These are phyloP conservation scores for Vesta saturnalis DNA, from an alignment of 2,888 invertebrate species.

Conservation along the genomic window DNA sequence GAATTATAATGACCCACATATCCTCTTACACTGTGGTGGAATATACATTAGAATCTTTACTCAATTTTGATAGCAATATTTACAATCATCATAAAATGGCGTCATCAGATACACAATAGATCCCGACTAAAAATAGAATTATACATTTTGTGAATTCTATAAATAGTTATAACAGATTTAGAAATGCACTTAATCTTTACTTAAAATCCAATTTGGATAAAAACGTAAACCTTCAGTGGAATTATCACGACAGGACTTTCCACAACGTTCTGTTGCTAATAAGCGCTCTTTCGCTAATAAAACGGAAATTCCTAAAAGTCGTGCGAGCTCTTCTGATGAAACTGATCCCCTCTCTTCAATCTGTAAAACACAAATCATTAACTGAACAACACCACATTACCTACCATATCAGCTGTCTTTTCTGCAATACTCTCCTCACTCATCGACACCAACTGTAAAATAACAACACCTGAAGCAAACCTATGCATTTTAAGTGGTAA, in stretches of 20 bases:
- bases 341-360: conserved; percentile 75
- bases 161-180: neutral
- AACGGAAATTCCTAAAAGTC: conserved; percentile 83
- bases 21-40: no score
- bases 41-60: no score
- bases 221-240: conserved; percentile 94
- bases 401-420: conserved; percentile 72
- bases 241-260: conserved; percentile 93
- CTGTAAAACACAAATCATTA: no score
- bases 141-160: neutral
- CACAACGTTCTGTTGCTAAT: conserved; percentile 85
- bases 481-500: conserved; percentile 81
- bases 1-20: no score
- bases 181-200: conserved; percentile 21
- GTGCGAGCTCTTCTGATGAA: conserved; percentile 89
- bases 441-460: conserved; percentile 84
- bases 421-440: conserved; percentile 77
- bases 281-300: conserved; percentile 91
- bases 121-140: neutral
- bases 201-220: conserved; percentile 89
- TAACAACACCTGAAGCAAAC: conserved; percentile 96
- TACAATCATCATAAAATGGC: no score
- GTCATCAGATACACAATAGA: no score
- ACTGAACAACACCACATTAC: no score
- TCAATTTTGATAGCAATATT: no score